phyloP scores from a whole-genome alignment of 2,888 invertebrate genomes.

The Drosophila ezoana region DNA sequence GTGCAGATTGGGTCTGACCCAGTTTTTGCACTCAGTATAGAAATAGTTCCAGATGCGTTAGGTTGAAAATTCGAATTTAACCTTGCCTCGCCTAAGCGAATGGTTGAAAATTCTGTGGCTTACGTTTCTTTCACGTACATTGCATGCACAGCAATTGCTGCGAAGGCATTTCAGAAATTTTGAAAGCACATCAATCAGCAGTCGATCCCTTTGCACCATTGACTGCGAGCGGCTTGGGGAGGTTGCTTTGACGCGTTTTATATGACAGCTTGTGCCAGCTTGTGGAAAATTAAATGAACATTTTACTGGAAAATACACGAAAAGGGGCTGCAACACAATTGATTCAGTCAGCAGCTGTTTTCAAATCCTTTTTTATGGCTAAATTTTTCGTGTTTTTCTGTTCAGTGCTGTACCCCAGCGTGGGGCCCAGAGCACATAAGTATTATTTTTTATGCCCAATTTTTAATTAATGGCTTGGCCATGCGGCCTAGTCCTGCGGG shows the following conservation, averaged over 20 bases:
- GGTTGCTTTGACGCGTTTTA: constrained; percentile 26
- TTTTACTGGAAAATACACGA: constrained; percentile 5
- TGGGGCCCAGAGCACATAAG: constrained; percentile 30
- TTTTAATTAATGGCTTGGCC: constrained; percentile 67
- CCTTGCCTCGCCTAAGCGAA: background rate
- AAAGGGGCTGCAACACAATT: constrained; percentile 24
- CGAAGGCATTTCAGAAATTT: constrained; percentile 26
- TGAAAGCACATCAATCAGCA: constrained; percentile 67
- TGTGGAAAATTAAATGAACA: constrained; percentile 24
- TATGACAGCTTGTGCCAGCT: constrained; percentile 41
- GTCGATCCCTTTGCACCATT: constrained; percentile 40
- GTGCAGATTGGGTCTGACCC: background rate
- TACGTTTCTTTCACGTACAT: background rate
- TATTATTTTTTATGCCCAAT: constrained; percentile 64
- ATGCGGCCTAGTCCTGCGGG: background rate
- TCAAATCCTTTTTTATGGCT: constrained; percentile 40
- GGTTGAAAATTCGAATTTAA: too few species aligned
- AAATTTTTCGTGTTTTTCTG: constrained; percentile 18
- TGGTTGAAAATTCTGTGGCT: background rate
- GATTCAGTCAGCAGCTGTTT: constrained; percentile 42
- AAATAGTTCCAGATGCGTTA: background rate
- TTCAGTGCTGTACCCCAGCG: constrained; percentile 1
- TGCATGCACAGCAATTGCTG: background rate
- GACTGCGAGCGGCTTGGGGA: constrained; percentile 1
- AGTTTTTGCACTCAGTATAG: background rate